Evolutionary conservation across 1,140 invertebrate species (phyloP), one percentile per base, ranked within the genome.

Genomic region (Mamestra configurata): DNA sequence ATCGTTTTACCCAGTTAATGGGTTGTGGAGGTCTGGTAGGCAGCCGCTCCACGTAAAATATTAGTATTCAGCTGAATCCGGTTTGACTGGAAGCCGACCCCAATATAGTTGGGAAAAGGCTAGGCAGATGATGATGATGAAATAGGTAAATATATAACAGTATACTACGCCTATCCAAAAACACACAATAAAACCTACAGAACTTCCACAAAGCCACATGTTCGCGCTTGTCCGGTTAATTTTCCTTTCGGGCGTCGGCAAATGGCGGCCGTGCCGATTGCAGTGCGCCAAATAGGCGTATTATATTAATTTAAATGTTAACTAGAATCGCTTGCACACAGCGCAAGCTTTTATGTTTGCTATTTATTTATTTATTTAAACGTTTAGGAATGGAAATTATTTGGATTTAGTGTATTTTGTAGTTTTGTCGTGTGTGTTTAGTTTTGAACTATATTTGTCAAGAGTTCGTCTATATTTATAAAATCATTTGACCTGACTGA

Each of bases 271-370:
- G 35, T 46, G 24, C 18, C 72, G 72, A 59, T 75, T 31, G 55
- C 59, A 37, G 53, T 20, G 68, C 46, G 55, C 72, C 72, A 59
- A 75, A 75, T 75, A 75, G 72, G 53, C 53, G 72, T 43, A 75
- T 75, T 75, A 75, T 75, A 75, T 75, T 75, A 75, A 75, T 75
- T 75, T 75, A 75, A 75, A 75, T 75, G 72, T 75, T 59, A 75
- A 75, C 31, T 73, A 68, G 40, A 46, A 68, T 68, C 5, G 64
- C 40, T 18, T 18, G 27, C 4, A 18, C 59, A 40, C 6, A 10
- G 64, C 40, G 37, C 20, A 10, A 6, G 13, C 24, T 35, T 3
- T 4, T 61, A 61, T 46, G 46, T 68, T 1, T 68, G 0, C 27
- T 20, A 40, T 31, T 31, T 31, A 31, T 31, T 31, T 40, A 64